A percentile compares a stretch with the other conserved stretches of the same genome.
These are phyloP conservation scores for Danaus plexippus DNA, from an alignment of 1,140 invertebrate species.

Conservation along the genomic window DNA sequence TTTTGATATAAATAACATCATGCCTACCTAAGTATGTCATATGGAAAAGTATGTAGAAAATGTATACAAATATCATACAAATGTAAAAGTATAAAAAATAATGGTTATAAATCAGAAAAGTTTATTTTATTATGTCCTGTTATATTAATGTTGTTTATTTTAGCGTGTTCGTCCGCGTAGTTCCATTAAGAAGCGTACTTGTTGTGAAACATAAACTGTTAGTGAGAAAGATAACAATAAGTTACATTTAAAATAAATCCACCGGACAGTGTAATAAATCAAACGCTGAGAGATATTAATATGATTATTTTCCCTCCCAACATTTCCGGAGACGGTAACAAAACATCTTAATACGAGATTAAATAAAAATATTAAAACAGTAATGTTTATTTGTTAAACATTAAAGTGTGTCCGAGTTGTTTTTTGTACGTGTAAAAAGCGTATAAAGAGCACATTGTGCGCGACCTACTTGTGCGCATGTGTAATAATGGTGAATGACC, in stretches of 20 bases:
- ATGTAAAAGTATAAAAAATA: conserved; percentile 21
- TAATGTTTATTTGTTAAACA: conserved; percentile 1
- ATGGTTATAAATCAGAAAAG: conserved; percentile 27
- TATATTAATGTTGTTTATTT: conserved; percentile 31
- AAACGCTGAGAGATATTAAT: too few relatives aligned
- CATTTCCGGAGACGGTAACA: too few relatives aligned
- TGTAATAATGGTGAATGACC: conserved; percentile 41
- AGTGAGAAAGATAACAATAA: conserved; percentile 16
- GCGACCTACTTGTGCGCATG: conserved; percentile 17
- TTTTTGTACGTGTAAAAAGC: too few relatives aligned
- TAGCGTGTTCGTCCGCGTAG: conserved; percentile 15
- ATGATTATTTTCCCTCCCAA: too few relatives aligned
- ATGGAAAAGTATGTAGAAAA: too few relatives aligned
- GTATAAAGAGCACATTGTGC: conserved; percentile 11
- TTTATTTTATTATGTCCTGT: conserved; percentile 27
- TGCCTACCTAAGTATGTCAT: too few relatives aligned
- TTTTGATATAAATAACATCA: too few relatives aligned
- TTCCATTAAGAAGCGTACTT: conserved; percentile 21
- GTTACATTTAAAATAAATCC: conserved; percentile 8
- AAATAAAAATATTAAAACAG: too few relatives aligned
- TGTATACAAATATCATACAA: conserved; percentile 2
- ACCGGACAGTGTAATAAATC: too few relatives aligned
- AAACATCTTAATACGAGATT: too few relatives aligned
- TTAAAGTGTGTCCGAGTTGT: conserved; percentile 6
- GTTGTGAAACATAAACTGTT: conserved; percentile 18